Evolutionary conservation across 1,140 invertebrate species (phyloP).

Genomic region (Cheumatopsyche charites): DNA sequence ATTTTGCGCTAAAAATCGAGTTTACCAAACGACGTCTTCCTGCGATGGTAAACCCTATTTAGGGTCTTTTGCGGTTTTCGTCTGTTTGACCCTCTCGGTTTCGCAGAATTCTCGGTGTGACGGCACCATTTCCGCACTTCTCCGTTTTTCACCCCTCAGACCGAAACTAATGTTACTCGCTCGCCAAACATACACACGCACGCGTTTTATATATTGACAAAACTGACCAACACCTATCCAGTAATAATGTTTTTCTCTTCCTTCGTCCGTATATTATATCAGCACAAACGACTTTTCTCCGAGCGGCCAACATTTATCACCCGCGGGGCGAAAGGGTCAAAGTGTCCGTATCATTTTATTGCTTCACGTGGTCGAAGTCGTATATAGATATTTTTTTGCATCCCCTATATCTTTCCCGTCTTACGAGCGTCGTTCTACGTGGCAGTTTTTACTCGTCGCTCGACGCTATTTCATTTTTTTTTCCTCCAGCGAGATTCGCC

Average conservation of each 20-base stretch:
- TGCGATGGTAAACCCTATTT: neutral
- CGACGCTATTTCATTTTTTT: neutral
- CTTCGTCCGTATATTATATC: constrained; percentile 35
- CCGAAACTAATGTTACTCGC: no score
- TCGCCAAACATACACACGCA: no score
- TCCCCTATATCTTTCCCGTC: neutral
- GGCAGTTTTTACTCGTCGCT: neutral
- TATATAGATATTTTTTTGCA: constrained; percentile 34
- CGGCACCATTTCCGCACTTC: neutral
- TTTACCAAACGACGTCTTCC: constrained; percentile 11
- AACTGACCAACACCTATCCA: neutral
- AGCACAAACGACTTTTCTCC: constrained; percentile 38
- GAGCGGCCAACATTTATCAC: constrained; percentile 37
- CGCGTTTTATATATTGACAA: no score
- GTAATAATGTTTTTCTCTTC: constrained; percentile 40
- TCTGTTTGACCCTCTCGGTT: constrained; percentile 1
- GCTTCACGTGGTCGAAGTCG: constrained; percentile 27
- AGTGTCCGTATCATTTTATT: constrained; percentile 38
- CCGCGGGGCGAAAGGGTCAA: constrained; percentile 36
- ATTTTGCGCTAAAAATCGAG: constrained; percentile 8
- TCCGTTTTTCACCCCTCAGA: neutral
- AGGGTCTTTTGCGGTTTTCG: constrained; percentile 8
- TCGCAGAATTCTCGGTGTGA: neutral
- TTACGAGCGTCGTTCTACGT: neutral
- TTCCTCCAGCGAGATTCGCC: neutral